These are phyloP conservation scores for Taurulus bubalis DNA, from an alignment of 2,113 vertebrate genomes.

Conservation along the genomic window DNA sequence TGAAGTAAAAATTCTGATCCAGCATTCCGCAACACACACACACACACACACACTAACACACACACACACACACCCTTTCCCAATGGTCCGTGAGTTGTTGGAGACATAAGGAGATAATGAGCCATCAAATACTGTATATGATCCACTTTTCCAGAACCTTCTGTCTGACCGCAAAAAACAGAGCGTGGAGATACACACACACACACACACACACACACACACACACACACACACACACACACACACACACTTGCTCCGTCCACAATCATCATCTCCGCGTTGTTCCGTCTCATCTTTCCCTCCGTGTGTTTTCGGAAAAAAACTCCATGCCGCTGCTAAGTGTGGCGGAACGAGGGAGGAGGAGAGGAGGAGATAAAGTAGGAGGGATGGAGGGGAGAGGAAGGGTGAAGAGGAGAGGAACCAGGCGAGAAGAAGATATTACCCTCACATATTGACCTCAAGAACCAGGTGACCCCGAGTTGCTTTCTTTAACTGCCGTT, in stretches of 20 bases:
- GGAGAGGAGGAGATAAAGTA: not conserved
- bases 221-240: slow-evolving; percentile 31
- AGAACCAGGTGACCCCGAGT: no score
- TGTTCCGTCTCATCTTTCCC: slow-evolving; percentile 40
- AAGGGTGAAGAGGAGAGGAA: not conserved
- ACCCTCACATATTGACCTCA: no score
- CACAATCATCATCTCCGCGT: slow-evolving; percentile 5
- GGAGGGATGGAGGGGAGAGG: not conserved
- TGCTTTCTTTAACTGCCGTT: no score
- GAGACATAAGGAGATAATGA: slow-evolving; percentile 74
- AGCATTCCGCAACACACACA: not conserved
- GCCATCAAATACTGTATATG: slow-evolving; percentile 58
- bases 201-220: slow-evolving; percentile 22
- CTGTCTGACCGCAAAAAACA: slow-evolving; percentile 69
- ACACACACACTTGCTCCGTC: slow-evolving; percentile 39
- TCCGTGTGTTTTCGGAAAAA: slow-evolving; percentile 32
- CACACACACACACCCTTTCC: slow-evolving; percentile 16
- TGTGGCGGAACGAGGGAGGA: slow-evolving; percentile 14
- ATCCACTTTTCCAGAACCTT: slow-evolving; percentile 73
- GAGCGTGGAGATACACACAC: slow-evolving; percentile 38
- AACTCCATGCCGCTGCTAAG: slow-evolving; percentile 15
- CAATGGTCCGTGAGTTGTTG: slow-evolving; percentile 55
- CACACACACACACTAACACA: slow-evolving; percentile 32
- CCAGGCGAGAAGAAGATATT: not conserved
- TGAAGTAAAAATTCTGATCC: not conserved